phyloP scores from a whole-genome alignment of 2,113 vertebrate genomes.

The Hyaena hyaena region DNA sequence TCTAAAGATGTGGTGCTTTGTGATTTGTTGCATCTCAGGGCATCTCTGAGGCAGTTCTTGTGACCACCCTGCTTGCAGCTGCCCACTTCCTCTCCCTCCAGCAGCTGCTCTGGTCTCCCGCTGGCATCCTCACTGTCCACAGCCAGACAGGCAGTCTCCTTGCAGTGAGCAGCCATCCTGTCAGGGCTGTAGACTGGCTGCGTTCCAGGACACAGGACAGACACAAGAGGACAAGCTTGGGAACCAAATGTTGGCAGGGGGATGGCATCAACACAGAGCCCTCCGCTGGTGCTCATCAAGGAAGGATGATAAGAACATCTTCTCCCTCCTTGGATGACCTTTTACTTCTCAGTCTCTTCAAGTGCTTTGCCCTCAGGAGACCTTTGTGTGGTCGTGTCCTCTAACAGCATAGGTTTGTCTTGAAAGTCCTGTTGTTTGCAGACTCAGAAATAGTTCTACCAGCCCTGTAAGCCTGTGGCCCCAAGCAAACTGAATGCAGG shows the following conservation, averaged over 20 bases:
- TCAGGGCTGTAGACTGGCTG: conserved; percentile 37
- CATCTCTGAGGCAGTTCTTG: conserved; percentile 31
- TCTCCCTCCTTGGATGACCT: background rate
- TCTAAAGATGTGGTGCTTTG: background rate
- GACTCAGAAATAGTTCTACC: background rate
- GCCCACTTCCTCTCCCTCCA: conserved; percentile 3
- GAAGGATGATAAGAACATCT: background rate
- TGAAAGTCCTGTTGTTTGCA: background rate
- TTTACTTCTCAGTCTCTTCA: background rate
- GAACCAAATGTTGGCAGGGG: conserved; percentile 34
- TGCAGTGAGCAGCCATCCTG: background rate
- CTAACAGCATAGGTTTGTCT: background rate
- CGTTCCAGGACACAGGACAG: conserved; percentile 18
- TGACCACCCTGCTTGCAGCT: conserved; percentile 44
- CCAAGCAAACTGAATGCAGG: background rate
- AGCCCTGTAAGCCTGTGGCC: background rate
- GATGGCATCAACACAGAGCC: background rate
- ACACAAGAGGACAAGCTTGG: conserved; percentile 36
- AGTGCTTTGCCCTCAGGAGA: background rate
- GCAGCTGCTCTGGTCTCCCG: conserved; percentile 21
- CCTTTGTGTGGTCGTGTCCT: background rate
- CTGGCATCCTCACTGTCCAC: background rate
- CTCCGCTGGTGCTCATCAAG: background rate
- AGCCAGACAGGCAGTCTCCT: conserved; percentile 23
- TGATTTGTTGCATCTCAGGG: background rate